Base-by-base conservation (phyloP, 2,113 vertebrate species). In the Notechis scutatus region DNA sequence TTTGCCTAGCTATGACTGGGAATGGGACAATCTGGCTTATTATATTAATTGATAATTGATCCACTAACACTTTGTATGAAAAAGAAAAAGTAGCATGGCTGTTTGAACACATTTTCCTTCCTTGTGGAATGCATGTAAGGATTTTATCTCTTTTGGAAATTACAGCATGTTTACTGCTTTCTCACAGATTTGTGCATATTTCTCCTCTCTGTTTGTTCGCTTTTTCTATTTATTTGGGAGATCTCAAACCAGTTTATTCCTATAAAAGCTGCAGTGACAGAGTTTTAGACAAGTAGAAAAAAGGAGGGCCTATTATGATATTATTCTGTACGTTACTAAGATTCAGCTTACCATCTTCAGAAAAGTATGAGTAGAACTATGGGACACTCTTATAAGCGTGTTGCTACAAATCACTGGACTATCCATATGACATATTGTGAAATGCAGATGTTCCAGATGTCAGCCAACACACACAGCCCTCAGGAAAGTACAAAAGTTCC, bases 381-480 rank as follows among this genome's bases (percentile, higher is more conserved):
- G 29, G 26, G 61, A n/a, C 11, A n/a, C 1, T 61, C 29, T 90
- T 45, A 50, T 57, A 90, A 90, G 85, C 21, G 21, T 57, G 69
- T 87, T 34, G 24, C 45, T 90, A 39, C 64, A 90, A 90, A n/a
- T 90, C 14, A 86, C 55, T 52, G 23, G n/a, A 45, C 45, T 90
- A 29, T 23, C 57, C 56, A 87, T 64, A 64, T 21, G 56, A 90
- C 21, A 61, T 10, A 64, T 90, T 86, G 42, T 50, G n/a, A 90
- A 42, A 86, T 90, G n/a, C 89, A 93, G 92, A 93, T 90, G 92
- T 61, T 93, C 56, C 74, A 42, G 55, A 87, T 92, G 90, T 21
- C 55, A 90, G 74, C 56, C 55, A 90, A 55, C 69, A 90, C 89
- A 45, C 88, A 90, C 11, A 50, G 26, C n/a, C 54, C 81, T 54